Base-by-base conservation (phyloP, 2,888 invertebrate genomes). In the Eristalinus sepulchralis region DNA sequence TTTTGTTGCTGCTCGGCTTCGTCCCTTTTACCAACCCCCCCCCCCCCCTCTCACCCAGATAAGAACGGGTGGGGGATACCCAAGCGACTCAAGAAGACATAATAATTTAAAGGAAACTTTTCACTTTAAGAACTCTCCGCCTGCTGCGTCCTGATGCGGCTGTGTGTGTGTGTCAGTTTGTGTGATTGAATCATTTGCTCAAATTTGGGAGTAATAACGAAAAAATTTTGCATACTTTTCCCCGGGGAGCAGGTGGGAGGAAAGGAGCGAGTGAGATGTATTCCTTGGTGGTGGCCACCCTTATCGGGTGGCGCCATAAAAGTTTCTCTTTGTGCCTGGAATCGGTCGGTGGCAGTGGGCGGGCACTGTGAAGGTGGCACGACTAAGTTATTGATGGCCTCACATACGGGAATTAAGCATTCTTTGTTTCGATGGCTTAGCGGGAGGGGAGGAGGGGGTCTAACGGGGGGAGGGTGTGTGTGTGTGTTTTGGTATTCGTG, bases 151-250 rank as follows among this genome's bases (percentile, higher is more conserved):
- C 6, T 47, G 47, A 27, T 5, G 17, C 59, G 63, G 33, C 36
- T 62, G 20, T 59, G 68, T 70, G 73, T 60, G 72, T 86, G 77
- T 67, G 34, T 34, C 34, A 8, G 8, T 47, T n/a, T 47, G 8
- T 47, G 47, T 83, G 86, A 83, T 86, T 86, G 86, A 86, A 83
- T 83, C 86, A 86, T 86, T 86, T 86, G 86, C 83, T 83, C 78
- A 79, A 86, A 86, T 83, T 86, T 86, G 63, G 62, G 75, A 75
- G 83, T 86, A 83, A 86, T 86, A 86, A 86, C 71, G 86, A 79
- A 79, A 63, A 78, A 17, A 17, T 47, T 83, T 86, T 86, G 73
- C 75, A 83, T 83, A 75, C 62, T 72, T 55, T 70, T 75, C 83
- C 78, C 73, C 33, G 72, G 72, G 68, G 76, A 57, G n/a, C 33